Evolutionary conservation across 1,140 invertebrate genomes (phyloP).

Genomic region (Psix sp.): DNA sequence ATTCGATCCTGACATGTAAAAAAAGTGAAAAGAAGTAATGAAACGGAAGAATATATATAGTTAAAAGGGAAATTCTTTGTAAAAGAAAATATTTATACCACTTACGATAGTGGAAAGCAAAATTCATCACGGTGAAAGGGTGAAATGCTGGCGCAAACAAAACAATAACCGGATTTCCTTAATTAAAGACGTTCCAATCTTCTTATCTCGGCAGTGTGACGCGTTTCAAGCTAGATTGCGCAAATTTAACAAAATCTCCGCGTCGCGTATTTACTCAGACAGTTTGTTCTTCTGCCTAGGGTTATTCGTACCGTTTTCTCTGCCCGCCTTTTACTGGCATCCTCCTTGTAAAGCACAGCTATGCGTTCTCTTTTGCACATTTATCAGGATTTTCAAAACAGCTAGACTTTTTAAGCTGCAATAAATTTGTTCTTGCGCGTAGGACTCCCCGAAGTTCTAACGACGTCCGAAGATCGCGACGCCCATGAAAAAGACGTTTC

Average conservation of each 20-base stretch:
- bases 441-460: constrained; percentile 61
- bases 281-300: constrained; percentile 75
- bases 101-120: background rate
- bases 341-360: constrained; percentile 45
- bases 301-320: constrained; percentile 56
- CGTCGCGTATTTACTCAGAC: constrained; percentile 55
- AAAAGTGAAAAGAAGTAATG: constrained; percentile 38
- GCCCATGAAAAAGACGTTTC: constrained; percentile 53
- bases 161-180: constrained; percentile 54
- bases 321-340: constrained; percentile 53
- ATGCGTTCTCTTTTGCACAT: constrained; percentile 71
- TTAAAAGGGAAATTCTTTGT: constrained; percentile 9
- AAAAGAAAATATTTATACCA: constrained; percentile 4
- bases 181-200: constrained; percentile 54
- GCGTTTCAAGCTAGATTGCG: constrained; percentile 24
- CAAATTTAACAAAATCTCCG: constrained; percentile 47
- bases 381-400: constrained; percentile 77
- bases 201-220: constrained; percentile 35
- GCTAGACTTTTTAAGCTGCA: constrained; percentile 77
- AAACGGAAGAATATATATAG: constrained; percentile 10
- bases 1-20: constrained; percentile 64
- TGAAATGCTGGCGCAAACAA: constrained; percentile 49
- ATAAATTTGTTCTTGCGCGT: constrained; percentile 72
- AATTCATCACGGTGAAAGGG: constrained; percentile 30
- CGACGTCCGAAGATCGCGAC: constrained; percentile 63